Conservation (phyloP, 2,888 invertebrate genomes). For the Ophion ventricosus region DNA sequence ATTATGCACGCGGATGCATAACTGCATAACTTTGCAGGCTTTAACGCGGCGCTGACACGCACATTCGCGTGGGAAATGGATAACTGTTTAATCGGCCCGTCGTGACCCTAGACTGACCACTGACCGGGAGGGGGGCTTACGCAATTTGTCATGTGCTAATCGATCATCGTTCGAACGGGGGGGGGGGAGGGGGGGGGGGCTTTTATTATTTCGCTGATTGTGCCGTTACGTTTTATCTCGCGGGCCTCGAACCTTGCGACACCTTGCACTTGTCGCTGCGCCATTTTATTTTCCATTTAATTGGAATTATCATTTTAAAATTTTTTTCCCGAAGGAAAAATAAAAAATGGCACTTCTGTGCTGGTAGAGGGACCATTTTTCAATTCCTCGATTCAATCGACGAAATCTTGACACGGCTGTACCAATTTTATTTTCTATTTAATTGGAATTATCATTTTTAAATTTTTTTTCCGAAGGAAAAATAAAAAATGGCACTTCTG, state of each 20-base stretch:
- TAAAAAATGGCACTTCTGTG: too few species aligned
- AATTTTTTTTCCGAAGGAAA: too few species aligned
- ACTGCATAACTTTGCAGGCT: slow-evolving; percentile 4
- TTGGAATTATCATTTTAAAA: too few species aligned
- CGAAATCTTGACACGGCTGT: too few species aligned
- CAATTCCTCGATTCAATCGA: too few species aligned
- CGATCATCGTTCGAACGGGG: slow-evolving; percentile 40
- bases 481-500: too few species aligned
- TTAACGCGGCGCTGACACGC: not conserved
- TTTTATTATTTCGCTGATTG: slow-evolving; percentile 21
- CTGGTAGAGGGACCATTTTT: too few species aligned
- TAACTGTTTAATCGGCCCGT: slow-evolving; percentile 58
- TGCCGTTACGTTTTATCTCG: not conserved
- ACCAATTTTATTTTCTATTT: too few species aligned
- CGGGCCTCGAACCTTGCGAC: not conserved
- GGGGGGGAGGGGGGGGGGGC: too few species aligned
- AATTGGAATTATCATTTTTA: too few species aligned
- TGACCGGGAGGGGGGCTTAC: slow-evolving; percentile 40
- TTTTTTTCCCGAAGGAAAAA: too few species aligned
- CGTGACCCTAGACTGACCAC: slow-evolving; percentile 51
- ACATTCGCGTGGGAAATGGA: slow-evolving; percentile 35
- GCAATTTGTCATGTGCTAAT: slow-evolving; percentile 60
- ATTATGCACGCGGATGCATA: slow-evolving; percentile 8
- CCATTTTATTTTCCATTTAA: not conserved
- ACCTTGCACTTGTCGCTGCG: not conserved